Evolutionary conservation across 2,888 invertebrate species (phyloP), one percentile per base, ranked within the genome.

Genomic region (Malacosoma neustria): DNA sequence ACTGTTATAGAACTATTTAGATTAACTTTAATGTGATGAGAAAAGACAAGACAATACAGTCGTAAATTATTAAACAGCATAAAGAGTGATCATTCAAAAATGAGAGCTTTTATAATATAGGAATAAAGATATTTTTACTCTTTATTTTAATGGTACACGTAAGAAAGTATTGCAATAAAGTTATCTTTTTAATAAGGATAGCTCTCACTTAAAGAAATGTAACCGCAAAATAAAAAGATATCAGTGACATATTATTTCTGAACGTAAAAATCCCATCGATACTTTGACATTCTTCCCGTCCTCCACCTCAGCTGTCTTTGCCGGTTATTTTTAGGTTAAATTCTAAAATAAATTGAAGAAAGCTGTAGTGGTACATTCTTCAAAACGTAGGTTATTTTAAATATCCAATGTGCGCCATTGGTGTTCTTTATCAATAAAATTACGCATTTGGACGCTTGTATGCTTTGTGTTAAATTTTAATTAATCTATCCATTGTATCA

Each of bases 311-410:
- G 84, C 82, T 81, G 76, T 81, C 79, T 77, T 67, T 48, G 67
- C 80, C 80, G 76, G 82, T 79, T 85, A 85, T 81, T 77, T 82
- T 80, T 84, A 81, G 85, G 82, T 82, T 84, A 80, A 66, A 74
- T 65, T 79, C 82, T 74, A 82, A 85, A 85, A 84, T 85, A 85
- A 84, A 82, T 77, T 76, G 61, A 64, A 65, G 74, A 76, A 81
- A 75, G 68, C 70, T 68, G 67, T 69, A 54, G 64, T 57, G 63
- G 61, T 66, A 68, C 64, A 59, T 57, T 68, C 22, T 22, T 22
- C 9, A 22, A 22, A 22, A 70, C 54, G 72, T 76, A 79, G 82
- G 84, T 82, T 85, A 84, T 84, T 80, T 81, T 80, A 76, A 77
- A 72, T 70, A 73, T 65, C 59, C 62, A 70, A 65, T 68, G 72